phyloP scores from a whole-genome alignment of 2,113 vertebrate species.

The Phrynocephalus versicolor region DNA sequence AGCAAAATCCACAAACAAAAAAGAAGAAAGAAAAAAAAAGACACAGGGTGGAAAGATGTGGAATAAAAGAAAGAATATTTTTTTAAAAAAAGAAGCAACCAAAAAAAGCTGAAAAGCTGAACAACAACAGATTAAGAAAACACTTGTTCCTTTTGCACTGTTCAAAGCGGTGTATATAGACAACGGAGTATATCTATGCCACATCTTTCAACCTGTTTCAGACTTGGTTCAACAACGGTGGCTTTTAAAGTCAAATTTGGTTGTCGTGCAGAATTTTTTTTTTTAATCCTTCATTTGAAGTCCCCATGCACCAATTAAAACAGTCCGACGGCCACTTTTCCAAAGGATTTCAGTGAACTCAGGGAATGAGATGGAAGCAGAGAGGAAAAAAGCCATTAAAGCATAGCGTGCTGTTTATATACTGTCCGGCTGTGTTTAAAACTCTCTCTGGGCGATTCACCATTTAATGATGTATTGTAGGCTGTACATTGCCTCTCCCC shows the following conservation, averaged over 20 bases:
- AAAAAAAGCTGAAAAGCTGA: conserved; percentile 64
- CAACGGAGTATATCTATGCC: background rate
- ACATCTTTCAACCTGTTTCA: background rate
- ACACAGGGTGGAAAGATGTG: conserved; percentile 47
- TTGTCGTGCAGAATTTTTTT: too few relatives aligned
- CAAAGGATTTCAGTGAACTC: background rate
- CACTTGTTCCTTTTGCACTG: conserved; percentile 29
- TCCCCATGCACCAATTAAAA: background rate
- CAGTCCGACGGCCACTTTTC: background rate
- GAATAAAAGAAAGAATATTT: conserved; percentile 71
- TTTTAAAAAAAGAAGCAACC: conserved; percentile 70
- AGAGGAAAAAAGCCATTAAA: background rate
- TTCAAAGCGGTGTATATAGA: conserved; percentile 52
- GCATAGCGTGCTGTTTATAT: too few relatives aligned
- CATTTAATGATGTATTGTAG: too few relatives aligned
- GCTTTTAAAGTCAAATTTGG: background rate
- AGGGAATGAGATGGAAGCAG: background rate
- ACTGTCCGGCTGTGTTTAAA: too few relatives aligned
- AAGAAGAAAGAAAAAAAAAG: conserved; percentile 76
- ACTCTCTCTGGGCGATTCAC: too few relatives aligned
- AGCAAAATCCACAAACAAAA: conserved; percentile 81
- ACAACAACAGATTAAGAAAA: conserved; percentile 59
- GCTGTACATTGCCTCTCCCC: too few relatives aligned
- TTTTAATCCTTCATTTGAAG: background rate
- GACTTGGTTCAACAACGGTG: background rate